Conservation (phyloP, 2,113 vertebrate genomes). For the Bombycilla garrulus region DNA sequence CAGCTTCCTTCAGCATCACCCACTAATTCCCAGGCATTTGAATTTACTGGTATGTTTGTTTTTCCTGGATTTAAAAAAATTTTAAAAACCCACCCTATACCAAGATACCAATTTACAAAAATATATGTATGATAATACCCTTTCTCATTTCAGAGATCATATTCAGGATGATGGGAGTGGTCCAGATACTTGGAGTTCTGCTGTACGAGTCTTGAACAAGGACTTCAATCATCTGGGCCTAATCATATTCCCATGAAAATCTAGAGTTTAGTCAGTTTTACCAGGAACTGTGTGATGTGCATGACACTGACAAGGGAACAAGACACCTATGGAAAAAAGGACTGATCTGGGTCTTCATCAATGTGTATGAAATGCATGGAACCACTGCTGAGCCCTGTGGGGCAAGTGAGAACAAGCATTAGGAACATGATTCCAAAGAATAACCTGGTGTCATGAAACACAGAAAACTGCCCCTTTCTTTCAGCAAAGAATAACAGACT, state of each 20-base stretch:
- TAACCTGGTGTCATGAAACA: neutral
- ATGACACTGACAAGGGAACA: neutral
- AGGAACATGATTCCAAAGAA: neutral
- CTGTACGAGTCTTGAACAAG: neutral
- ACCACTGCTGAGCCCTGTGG: neutral
- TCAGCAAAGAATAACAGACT: neutral
- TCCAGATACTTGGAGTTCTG: neutral
- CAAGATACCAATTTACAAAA: neutral
- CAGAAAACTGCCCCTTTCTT: neutral
- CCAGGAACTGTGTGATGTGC: fast-evolving
- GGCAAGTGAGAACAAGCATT: neutral
- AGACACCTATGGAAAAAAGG: neutral
- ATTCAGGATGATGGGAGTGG: neutral
- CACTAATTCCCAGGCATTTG: neutral
- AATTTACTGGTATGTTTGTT: neutral
- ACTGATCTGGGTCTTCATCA: neutral
- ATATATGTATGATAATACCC: neutral
- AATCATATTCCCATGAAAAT: neutral
- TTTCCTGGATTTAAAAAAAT: neutral
- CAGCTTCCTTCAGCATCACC: neutral
- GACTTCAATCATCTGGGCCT: neutral
- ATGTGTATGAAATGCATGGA: neutral
- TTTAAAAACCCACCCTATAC: neutral
- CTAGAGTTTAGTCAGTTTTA: neutral
- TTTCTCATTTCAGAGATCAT: neutral